Base-by-base conservation (phyloP, 2,797 vertebrate genomes). In the Helicolenus hilgendorfi region DNA sequence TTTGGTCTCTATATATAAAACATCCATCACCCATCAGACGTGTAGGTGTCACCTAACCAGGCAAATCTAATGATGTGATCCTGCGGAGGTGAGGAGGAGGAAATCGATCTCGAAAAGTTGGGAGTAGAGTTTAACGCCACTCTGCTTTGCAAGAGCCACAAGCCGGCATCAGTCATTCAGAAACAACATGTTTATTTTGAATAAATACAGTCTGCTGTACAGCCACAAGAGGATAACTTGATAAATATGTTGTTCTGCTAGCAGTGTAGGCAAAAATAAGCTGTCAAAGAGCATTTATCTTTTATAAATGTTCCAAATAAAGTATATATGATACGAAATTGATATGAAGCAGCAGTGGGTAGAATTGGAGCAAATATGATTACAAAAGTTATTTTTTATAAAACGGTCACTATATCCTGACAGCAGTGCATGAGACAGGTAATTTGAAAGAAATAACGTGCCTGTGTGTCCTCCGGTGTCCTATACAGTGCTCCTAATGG, bases 1-100 rank as follows among this genome's bases (percentile, higher is more conserved):
- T 97, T 97, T 97, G 95, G 92, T 94, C 94, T 97, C 93, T 95
- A 93, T 97, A 97, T 97, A 97, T 97, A 96, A 97, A 97, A 95
- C 96, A 97, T 97, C 95, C 95, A 97, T 97, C 96, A 97, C 84
- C 88, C 78, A 93, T 97, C 94, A 95, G 96, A 97, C 83, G 78
- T 96, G 92, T 95, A 91, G 93, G 94, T 96, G 95, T 96, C 97
- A 96, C 92, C 96, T 95, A 95, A 95, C 94, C 95, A 96, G 96
- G 94, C 95, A 96, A 97, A 96, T 97, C 95, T 96, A 96, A 97
- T 96, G 95, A 95, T 94, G 91, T 93, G 95, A 96, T 96, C 92
- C 89, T 79, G 86, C 84, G 94, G 89, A 92, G 92, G 92, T 79
- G 85, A 88, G 90, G 81, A 81, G 90, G 84, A 93, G 85, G 86